Evolutionary conservation across 2,888 invertebrate genomes (phyloP).

Genomic region (Epirrhoe alternata): DNA sequence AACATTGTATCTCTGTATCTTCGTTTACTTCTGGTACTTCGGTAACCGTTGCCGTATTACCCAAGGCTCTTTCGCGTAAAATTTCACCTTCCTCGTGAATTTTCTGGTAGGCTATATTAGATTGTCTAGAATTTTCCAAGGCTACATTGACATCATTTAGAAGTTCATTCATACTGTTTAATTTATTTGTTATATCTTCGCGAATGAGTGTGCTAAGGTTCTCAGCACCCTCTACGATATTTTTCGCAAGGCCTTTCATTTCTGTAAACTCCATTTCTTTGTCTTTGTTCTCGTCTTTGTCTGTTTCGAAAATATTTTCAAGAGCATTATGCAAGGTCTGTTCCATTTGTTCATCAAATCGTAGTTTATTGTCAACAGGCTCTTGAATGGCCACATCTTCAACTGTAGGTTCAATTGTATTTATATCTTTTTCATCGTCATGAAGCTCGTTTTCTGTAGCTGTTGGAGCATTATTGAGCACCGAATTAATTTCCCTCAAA

Average conservation of each 20-base stretch:
- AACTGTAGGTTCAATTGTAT: constrained; percentile 5
- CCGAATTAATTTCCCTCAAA: constrained; percentile 61
- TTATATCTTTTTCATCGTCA: constrained; percentile 1
- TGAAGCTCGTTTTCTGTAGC: constrained; percentile 5
- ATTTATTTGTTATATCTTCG: constrained; percentile 79
- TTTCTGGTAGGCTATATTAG: constrained; percentile 70
- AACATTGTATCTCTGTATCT: constrained; percentile 31
- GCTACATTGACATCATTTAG: constrained; percentile 77
- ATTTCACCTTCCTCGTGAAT: constrained; percentile 63
- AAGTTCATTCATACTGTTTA: constrained; percentile 79
- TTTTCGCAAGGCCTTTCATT: constrained; percentile 73
- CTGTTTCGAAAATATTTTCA: constrained; percentile 64
- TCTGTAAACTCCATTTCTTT: constrained; percentile 71
- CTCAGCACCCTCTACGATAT: constrained; percentile 77
- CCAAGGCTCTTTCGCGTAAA: constrained; percentile 43
- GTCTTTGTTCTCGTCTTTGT: constrained; percentile 59
- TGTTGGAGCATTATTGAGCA: constrained; percentile 52
- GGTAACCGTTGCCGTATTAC: constrained; percentile 29
- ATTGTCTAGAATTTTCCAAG: constrained; percentile 74
- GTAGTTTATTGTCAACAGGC: constrained; percentile 36
- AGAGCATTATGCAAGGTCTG: constrained; percentile 64
- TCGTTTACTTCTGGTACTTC: constrained; percentile 37
- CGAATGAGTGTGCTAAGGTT: constrained; percentile 74
- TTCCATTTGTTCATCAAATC: constrained; percentile 66
- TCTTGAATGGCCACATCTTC: constrained; percentile 14